Conservation (phyloP, 2,113 vertebrate species). For the Poeciliopsis turrubarensis region DNA sequence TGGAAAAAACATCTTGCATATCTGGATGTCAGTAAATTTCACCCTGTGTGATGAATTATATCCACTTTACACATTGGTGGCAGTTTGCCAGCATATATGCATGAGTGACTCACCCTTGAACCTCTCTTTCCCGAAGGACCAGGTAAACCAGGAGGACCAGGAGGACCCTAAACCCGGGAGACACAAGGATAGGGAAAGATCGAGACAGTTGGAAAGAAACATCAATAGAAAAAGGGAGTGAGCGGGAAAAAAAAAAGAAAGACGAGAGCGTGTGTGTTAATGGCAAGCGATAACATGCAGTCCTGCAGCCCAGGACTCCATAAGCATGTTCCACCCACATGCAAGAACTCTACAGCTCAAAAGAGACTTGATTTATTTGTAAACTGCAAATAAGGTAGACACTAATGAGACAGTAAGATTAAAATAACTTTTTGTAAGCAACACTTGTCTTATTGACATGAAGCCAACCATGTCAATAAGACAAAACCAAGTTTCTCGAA, state of each 20-base stretch:
- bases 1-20: neutral
- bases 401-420: no score
- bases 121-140: slow-evolving; percentile 93
- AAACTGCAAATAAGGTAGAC: no score
- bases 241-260: neutral
- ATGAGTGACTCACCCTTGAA: slow-evolving; percentile 87
- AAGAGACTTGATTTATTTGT: slow-evolving; percentile 31
- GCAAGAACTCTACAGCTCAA: slow-evolving; percentile 43
- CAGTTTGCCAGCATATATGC: neutral
- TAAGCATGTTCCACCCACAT: slow-evolving; percentile 52
- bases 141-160: slow-evolving; percentile 90
- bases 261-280: slow-evolving; percentile 48
- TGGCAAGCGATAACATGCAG: slow-evolving; percentile 66
- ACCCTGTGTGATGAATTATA: neutral
- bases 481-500: no score
- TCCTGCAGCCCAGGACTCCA: slow-evolving; percentile 45
- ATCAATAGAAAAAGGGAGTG: slow-evolving; percentile 44
- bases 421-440: no score
- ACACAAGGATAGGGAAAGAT: slow-evolving; percentile 32
- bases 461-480: no score
- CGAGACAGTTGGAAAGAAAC: slow-evolving; percentile 38
- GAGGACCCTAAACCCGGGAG: slow-evolving; percentile 84
- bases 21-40: neutral
- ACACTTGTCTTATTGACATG: no score
- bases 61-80: neutral